A percentile compares a stretch with the other conserved stretches of the same genome.
These are phyloP conservation scores for Macropus fuliginosus DNA, from an alignment of 2,797 vertebrate species.

Conservation along the genomic window DNA sequence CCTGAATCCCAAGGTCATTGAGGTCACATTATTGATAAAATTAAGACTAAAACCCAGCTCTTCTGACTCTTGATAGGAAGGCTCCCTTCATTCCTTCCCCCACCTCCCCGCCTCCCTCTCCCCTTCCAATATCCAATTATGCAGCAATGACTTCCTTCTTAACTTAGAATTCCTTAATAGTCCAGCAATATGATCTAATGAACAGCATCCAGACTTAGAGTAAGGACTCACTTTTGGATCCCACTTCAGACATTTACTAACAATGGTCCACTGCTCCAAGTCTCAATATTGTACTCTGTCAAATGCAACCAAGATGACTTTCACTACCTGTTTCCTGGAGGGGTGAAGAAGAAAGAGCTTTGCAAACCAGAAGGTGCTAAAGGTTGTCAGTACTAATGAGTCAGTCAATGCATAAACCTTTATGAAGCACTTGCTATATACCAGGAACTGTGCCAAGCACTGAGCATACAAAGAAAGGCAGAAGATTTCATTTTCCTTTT, in stretches of 20 bases:
- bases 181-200: background rate
- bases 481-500: slow-evolving; percentile 30
- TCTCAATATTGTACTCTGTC: background rate
- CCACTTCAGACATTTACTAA: background rate
- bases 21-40: background rate
- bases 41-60: background rate
- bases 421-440: background rate
- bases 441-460: background rate
- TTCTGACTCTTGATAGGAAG: background rate
- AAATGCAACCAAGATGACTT: background rate
- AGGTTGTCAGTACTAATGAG: background rate
- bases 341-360: background rate
- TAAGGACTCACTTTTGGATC: background rate
- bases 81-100: too few species aligned
- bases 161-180: background rate
- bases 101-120: too few species aligned
- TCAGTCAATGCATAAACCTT: background rate
- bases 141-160: background rate
- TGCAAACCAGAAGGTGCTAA: background rate
- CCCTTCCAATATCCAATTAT: background rate
- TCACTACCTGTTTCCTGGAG: background rate
- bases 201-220: background rate
- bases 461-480: background rate
- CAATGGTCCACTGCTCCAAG: background rate
- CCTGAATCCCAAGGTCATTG: background rate